Conservation (phyloP, 2,888 invertebrate genomes). For the Hydrotaea diabolus region DNA sequence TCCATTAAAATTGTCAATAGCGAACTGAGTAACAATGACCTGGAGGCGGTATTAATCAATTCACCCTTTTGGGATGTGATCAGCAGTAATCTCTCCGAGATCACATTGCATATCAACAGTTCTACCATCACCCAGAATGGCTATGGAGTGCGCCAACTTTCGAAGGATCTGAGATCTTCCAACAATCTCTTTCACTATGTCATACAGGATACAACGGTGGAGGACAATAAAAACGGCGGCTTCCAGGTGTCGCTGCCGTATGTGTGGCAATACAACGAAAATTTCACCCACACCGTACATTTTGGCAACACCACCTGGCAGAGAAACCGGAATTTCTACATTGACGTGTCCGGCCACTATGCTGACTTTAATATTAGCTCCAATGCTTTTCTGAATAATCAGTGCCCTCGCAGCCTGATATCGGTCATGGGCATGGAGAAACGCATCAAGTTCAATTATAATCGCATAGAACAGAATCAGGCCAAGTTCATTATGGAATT, state of each 20-base stretch:
- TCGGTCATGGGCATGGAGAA: conserved; percentile 98
- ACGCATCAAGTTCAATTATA: conserved; percentile 90
- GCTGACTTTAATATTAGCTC: conserved; percentile 92
- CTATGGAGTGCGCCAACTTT: conserved; percentile 92
- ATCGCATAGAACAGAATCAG: conserved; percentile 89
- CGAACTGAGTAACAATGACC: conserved; percentile 89
- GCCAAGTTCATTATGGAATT: conserved; percentile 93
- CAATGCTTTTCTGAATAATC: conserved; percentile 92
- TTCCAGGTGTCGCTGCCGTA: conserved; percentile 94
- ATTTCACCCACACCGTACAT: conserved; percentile 94
- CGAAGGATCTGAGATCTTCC: conserved; percentile 95
- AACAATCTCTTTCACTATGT: conserved; percentile 99
- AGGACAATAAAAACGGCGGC: conserved; percentile 92
- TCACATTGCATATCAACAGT: conserved; percentile 93
- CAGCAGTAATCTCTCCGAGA: conserved; percentile 93
- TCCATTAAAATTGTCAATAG: conserved; percentile 90
- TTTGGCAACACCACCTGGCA: conserved; percentile 94
- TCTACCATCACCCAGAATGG: conserved; percentile 93
- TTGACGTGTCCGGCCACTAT: conserved; percentile 96
- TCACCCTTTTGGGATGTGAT: conserved; percentile 94
- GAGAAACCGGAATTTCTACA: conserved; percentile 91
- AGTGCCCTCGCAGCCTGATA: conserved; percentile 90
- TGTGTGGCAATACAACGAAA: conserved; percentile 97
- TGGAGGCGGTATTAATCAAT: conserved; percentile 90
- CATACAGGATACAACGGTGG: conserved; percentile 91